Conservation (phyloP, 2,113 vertebrate genomes). For the Corynorhinus townsendii region DNA sequence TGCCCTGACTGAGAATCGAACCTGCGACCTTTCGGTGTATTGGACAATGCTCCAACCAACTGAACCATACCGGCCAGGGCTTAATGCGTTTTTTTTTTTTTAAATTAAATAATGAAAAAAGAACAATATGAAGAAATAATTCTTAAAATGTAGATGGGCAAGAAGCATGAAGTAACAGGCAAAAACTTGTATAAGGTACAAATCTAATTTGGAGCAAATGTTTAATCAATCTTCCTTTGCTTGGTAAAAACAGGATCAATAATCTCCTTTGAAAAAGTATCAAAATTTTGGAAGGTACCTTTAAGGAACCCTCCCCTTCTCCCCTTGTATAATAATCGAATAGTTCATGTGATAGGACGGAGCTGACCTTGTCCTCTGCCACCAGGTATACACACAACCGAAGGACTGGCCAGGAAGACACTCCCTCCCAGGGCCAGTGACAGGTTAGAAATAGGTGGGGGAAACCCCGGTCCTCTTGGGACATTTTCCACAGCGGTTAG, state of each 20-base stretch:
- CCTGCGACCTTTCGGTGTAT: not conserved
- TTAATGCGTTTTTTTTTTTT: slow-evolving; percentile 19
- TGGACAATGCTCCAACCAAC: not conserved
- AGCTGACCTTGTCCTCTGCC: not conserved
- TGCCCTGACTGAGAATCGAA: not conserved
- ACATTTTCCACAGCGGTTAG: not conserved
- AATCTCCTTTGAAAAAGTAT: not conserved
- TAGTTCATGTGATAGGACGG: not conserved
- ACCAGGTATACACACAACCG: not conserved
- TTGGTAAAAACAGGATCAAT: not conserved
- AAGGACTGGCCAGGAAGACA: not conserved
- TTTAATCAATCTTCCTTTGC: not conserved
- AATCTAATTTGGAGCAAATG: not conserved
- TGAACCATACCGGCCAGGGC: not conserved
- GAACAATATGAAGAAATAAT: not conserved
- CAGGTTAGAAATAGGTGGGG: not conserved
- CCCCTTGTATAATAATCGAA: not conserved
- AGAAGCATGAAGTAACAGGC: not conserved
- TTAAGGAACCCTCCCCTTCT: not conserved
- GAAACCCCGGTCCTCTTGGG: not conserved
- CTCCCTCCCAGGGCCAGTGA: not conserved
- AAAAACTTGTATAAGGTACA: slow-evolving; percentile 5
- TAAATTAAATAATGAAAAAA: not conserved
- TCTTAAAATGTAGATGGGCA: not conserved
- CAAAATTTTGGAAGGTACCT: not conserved